These are phyloP conservation scores for Ceriagrion tenellum DNA, from an alignment of 2,888 invertebrate species.

Conservation along the genomic window DNA sequence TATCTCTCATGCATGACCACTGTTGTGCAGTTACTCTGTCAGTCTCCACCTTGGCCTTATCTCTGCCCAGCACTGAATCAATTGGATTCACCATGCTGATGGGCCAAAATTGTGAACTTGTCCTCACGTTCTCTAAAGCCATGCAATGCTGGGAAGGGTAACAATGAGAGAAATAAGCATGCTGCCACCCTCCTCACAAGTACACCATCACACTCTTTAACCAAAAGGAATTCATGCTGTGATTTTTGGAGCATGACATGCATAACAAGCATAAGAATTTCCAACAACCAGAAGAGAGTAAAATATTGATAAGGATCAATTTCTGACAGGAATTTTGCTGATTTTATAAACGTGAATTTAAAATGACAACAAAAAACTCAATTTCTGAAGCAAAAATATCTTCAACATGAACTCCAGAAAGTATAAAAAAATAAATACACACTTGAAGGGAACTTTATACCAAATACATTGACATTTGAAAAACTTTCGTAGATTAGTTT, in stretches of 20 bases:
- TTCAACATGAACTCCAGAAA: too few relatives aligned
- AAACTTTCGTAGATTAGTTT: too few relatives aligned
- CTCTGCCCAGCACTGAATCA: not conserved
- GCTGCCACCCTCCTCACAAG: not conserved
- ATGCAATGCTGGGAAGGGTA: conserved; percentile 48
- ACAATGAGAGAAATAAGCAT: not conserved
- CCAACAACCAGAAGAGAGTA: not conserved
- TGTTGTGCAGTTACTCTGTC: not conserved
- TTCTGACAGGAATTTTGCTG: too few relatives aligned
- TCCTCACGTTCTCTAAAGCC: not conserved
- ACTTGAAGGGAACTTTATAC: too few relatives aligned
- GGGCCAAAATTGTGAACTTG: not conserved
- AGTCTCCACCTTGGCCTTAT: not conserved
- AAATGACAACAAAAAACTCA: too few relatives aligned
- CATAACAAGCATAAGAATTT: not conserved
- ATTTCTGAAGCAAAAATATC: too few relatives aligned
- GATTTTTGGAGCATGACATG: not conserved
- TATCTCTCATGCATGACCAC: not conserved
- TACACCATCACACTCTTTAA: not conserved
- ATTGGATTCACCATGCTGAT: not conserved
- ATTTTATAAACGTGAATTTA: too few relatives aligned
- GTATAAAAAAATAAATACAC: too few relatives aligned
- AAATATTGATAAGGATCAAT: not conserved
- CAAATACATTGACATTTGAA: too few relatives aligned
- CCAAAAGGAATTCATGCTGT: not conserved